Evolutionary conservation across 92 coral and sea anemone genomes (phyloP).

Genomic region (Anthopleura xanthogrammica): DNA sequence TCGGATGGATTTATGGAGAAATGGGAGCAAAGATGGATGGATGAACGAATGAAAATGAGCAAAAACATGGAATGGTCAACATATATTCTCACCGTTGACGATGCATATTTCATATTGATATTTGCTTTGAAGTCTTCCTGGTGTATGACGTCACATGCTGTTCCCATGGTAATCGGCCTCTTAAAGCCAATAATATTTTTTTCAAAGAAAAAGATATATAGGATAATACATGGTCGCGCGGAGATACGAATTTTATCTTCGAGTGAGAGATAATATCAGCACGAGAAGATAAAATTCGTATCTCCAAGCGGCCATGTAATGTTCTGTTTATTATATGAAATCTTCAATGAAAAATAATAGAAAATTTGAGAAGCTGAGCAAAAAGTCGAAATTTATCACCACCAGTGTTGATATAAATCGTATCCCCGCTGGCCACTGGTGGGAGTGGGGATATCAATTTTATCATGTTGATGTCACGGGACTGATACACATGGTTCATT

Average conservation of each 20-base stretch:
- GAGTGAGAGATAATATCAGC: background rate
- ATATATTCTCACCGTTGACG: slow-evolving; percentile 51
- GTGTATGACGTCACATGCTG: slow-evolving; percentile 46
- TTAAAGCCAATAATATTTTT: background rate
- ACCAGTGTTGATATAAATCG: too few relatives aligned
- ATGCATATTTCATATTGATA: slow-evolving; percentile 59
- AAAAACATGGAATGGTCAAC: too few relatives aligned
- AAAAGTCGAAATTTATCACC: too few relatives aligned
- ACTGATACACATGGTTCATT: background rate
- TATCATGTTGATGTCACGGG: background rate
- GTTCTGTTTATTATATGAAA: too few relatives aligned
- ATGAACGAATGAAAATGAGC: background rate
- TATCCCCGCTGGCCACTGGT: background rate
- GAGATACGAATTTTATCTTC: background rate
- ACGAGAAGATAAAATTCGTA: too few relatives aligned
- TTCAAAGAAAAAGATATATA: too few relatives aligned
- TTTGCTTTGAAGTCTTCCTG: slow-evolving; percentile 48
- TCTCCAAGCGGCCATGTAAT: too few relatives aligned
- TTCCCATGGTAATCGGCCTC: slow-evolving; percentile 51
- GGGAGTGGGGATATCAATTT: background rate
- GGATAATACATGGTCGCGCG: too few relatives aligned
- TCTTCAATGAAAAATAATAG: too few relatives aligned
- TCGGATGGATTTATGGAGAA: too few relatives aligned
- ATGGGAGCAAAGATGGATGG: background rate
- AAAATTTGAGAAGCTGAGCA: too few relatives aligned